These are phyloP conservation scores for Synergus japonicus DNA, from an alignment of 2,888 invertebrate genomes.

Conservation along the genomic window DNA sequence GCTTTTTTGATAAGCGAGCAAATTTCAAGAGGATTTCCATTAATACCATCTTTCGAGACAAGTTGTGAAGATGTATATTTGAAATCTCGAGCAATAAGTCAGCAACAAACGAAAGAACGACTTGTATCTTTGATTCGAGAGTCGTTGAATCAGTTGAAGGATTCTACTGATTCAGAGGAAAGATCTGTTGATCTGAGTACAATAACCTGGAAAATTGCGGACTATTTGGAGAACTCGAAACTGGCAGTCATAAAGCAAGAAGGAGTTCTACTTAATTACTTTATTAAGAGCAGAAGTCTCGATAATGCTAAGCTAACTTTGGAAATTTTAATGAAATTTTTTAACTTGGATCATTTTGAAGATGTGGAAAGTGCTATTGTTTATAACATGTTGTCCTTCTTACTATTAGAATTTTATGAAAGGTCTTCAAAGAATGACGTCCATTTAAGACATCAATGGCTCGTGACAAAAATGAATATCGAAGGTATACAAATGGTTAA, in stretches of 20 bases:
- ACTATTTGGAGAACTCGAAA: constrained; percentile 79
- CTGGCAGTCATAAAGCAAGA: constrained; percentile 81
- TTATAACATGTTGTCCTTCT: constrained; percentile 64
- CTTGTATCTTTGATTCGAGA: constrained; percentile 79
- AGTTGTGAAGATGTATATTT: constrained; percentile 84
- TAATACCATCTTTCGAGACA: constrained; percentile 79
- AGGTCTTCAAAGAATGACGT: constrained; percentile 74
- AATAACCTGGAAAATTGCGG: constrained; percentile 74
- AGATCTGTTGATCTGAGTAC: constrained; percentile 47
- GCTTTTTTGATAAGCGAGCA: constrained; percentile 83
- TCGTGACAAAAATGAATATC: constrained; percentile 50
- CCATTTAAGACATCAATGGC: constrained; percentile 69
- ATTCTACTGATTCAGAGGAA: neutral
- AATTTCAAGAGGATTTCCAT: constrained; percentile 80
- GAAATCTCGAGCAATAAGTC: constrained; percentile 78
- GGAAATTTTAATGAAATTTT: constrained; percentile 45
- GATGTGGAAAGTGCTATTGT: constrained; percentile 37
- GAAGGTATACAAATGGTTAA: neutral
- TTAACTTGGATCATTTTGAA: constrained; percentile 53
- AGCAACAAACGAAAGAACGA: constrained; percentile 76
- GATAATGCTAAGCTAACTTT: neutral
- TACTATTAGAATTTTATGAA: constrained; percentile 77
- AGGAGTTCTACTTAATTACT: constrained; percentile 74
- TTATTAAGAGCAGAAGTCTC: constrained; percentile 39
- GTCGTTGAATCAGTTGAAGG: constrained; percentile 50